Conservation (phyloP, 2,888 invertebrate genomes). For the Luperina nickerlii region DNA sequence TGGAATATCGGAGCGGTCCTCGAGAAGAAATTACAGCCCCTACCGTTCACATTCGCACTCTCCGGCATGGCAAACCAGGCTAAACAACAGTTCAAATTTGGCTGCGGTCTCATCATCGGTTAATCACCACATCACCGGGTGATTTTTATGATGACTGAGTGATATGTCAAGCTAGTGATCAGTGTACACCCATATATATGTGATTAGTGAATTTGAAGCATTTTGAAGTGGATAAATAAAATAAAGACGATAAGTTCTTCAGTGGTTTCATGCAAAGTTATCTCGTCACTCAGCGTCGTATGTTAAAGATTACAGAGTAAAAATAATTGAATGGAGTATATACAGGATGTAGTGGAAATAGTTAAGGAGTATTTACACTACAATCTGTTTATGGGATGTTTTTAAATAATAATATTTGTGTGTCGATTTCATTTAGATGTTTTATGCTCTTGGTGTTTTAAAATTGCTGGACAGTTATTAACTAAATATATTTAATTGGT, state of each 20-base stretch:
- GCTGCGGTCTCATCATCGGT: slow-evolving; percentile 98
- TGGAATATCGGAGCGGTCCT: slow-evolving; percentile 98
- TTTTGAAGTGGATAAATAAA: slow-evolving; percentile 37
- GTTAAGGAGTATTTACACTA: neutral
- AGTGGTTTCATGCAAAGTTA: slow-evolving; percentile 29
- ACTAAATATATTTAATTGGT: slow-evolving; percentile 30
- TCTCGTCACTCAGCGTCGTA: slow-evolving; percentile 5
- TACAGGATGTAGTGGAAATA: neutral
- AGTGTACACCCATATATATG: slow-evolving; percentile 50
- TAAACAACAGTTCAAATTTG: slow-evolving; percentile 97
- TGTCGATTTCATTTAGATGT: slow-evolving; percentile 34
- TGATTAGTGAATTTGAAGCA: slow-evolving; percentile 41
- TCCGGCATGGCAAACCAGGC: slow-evolving; percentile 98
- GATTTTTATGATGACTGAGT: slow-evolving; percentile 62
- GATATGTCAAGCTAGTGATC: slow-evolving; percentile 68
- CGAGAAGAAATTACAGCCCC: slow-evolving; percentile 97
- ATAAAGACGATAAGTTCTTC: too few species aligned
- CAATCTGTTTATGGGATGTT: neutral
- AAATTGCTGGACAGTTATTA: slow-evolving; percentile 38
- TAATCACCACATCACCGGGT: slow-evolving; percentile 79
- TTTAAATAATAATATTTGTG: slow-evolving; percentile 24
- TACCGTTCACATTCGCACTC: slow-evolving; percentile 98
- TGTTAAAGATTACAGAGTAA: neutral
- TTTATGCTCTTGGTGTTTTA: slow-evolving; percentile 26
- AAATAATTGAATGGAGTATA: slow-evolving; percentile 4